Percentiles rank a stretch among this genome's conserved stretches.
These are phyloP conservation scores for Ischnus inquisitorius DNA, from an alignment of 2,888 invertebrate genomes.

Conservation along the genomic window DNA sequence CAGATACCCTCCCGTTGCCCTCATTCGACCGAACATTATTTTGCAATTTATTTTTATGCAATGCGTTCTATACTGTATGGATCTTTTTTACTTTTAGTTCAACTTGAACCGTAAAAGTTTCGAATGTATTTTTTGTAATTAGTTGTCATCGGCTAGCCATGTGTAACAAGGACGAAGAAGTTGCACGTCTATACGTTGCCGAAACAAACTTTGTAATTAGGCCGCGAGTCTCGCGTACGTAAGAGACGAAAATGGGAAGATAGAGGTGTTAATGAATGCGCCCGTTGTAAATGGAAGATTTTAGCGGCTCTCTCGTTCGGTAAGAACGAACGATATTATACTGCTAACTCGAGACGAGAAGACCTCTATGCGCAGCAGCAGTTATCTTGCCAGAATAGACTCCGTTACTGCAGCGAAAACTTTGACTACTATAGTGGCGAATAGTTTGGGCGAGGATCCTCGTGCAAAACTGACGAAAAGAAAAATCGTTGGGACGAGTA, in stretches of 20 bases:
- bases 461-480: conserved; percentile 49
- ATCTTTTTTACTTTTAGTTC: neutral
- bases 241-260: conserved; percentile 17
- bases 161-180: neutral
- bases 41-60: neutral
- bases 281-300: conserved; percentile 39
- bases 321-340: conserved; percentile 12
- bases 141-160: neutral
- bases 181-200: neutral
- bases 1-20: neutral
- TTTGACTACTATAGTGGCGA: conserved; percentile 35
- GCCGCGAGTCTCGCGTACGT: conserved; percentile 41
- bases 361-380: neutral
- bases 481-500: conserved; percentile 46
- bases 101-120: too few species aligned
- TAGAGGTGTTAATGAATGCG: conserved; percentile 52
- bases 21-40: neutral
- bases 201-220: conserved; percentile 58
- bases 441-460: conserved; percentile 54
- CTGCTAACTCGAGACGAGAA: neutral
- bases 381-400: neutral
- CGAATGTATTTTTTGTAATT: neutral
- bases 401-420: conserved; percentile 38
- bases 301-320: conserved; percentile 23
- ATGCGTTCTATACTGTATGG: conserved; percentile 7